A percentile compares a stretch with the other conserved stretches of the same genome.
Conservation (phyloP, 2,113 vertebrate species). For the Brachypteracias leptosomus region DNA sequence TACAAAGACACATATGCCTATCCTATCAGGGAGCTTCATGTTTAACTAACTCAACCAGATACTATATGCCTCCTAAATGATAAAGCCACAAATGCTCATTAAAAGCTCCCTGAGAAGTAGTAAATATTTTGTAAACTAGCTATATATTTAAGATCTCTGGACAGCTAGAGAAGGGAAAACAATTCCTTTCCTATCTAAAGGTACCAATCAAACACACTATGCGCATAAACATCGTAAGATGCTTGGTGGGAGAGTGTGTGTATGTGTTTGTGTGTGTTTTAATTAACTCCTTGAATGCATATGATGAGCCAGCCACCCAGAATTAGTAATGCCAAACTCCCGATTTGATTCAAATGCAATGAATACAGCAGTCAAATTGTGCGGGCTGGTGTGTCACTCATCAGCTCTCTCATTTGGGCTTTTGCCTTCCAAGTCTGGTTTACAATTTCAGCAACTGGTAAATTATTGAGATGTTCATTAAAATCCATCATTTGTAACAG, state of each 20-base stretch:
- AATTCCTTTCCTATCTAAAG: slow-evolving; percentile 42
- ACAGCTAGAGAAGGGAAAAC: slow-evolving; percentile 29
- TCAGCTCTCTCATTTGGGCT: neutral
- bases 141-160: slow-evolving; percentile 51
- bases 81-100: slow-evolving; percentile 27
- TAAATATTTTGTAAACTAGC: slow-evolving; percentile 62
- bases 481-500: slow-evolving; percentile 45
- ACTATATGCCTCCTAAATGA: slow-evolving; percentile 8
- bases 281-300: slow-evolving; percentile 70
- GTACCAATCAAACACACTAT: slow-evolving; percentile 46
- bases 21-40: slow-evolving; percentile 13
- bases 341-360: slow-evolving; percentile 53
- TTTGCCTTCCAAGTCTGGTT: slow-evolving; percentile 22
- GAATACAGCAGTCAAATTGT: slow-evolving; percentile 46
- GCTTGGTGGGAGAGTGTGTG: slow-evolving; percentile 45
- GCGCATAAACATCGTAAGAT: slow-evolving; percentile 44
- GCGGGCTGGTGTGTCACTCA: slow-evolving; percentile 25
- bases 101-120: slow-evolving; percentile 61
- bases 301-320: slow-evolving; percentile 57
- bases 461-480: slow-evolving; percentile 59
- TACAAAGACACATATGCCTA: neutral
- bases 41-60: slow-evolving; percentile 31
- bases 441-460: slow-evolving; percentile 14
- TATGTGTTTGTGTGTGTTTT: slow-evolving; percentile 62
- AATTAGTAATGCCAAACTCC: slow-evolving; percentile 68